These are phyloP conservation scores for Cataglyphis cursor DNA, from an alignment of 2,888 invertebrate species.

Conservation along the genomic window DNA sequence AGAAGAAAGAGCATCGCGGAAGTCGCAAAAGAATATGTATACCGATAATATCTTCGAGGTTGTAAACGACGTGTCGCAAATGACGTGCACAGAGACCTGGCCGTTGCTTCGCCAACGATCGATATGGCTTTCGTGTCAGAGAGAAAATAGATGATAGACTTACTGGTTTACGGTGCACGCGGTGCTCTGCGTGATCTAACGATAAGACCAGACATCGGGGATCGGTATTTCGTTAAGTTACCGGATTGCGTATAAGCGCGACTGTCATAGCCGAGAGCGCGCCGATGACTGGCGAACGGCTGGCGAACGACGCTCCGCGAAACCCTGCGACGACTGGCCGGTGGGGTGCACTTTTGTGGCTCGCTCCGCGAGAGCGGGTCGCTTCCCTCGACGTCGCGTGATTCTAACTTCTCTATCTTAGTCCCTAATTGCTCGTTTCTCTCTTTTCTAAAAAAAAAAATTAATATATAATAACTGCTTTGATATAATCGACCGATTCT, in stretches of 20 bases:
- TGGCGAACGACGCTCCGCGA: not conserved
- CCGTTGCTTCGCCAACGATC: not conserved
- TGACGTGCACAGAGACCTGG: not conserved
- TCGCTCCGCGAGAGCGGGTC: not conserved
- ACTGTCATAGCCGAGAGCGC: constrained; percentile 16
- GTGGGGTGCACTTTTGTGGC: not conserved
- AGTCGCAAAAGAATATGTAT: no score
- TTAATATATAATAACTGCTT: no score
- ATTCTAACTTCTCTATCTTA: not conserved
- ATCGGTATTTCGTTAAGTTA: not conserved
- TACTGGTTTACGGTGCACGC: not conserved
- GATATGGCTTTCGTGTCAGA: not conserved
- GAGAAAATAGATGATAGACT: constrained; percentile 19
- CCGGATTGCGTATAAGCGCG: not conserved
- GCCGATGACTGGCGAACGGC: constrained; percentile 3
- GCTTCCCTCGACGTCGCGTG: not conserved
- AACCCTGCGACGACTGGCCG: not conserved
- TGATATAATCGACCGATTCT: no score
- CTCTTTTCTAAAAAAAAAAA: not conserved
- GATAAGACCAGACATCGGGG: not conserved
- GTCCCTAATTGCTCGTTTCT: not conserved
- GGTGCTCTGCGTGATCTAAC: not conserved
- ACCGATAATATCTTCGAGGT: no score
- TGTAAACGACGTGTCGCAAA: not conserved
- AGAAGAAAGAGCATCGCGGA: no score